A percentile compares a stretch with the other conserved stretches of the same genome.
These are phyloP conservation scores for Apostichopus californicus DNA, from an alignment of 35 echinoderm and acorn worm genomes.

Conservation along the genomic window DNA sequence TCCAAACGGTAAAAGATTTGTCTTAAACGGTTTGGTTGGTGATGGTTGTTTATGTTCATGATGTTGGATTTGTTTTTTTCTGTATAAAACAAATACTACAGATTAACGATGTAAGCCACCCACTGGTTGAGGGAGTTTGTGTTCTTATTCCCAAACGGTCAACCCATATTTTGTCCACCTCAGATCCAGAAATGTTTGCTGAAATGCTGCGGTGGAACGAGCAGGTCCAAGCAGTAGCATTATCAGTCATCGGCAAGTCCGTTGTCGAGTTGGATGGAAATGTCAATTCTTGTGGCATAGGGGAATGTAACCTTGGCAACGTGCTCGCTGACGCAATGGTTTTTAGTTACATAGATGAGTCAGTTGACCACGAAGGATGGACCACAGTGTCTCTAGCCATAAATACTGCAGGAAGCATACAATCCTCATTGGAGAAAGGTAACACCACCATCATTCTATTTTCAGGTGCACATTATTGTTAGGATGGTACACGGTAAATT, in stretches of 20 bases:
- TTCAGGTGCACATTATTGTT: no score
- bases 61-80: no score
- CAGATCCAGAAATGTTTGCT: conserved; percentile 56
- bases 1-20: no score
- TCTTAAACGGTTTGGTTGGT: no score
- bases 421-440: conserved; percentile 48
- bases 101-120: no score
- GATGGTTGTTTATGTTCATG: no score
- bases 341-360: conserved; percentile 16
- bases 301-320: conserved; percentile 76
- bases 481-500: no score
- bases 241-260: conserved; percentile 56
- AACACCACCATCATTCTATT: neutral
- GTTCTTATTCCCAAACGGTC: no score
- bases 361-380: conserved; percentile 38
- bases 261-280: conserved; percentile 37
- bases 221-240: conserved; percentile 31
- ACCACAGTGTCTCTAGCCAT: conserved; percentile 57
- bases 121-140: no score
- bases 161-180: no score
- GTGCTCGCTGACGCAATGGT: conserved; percentile 63
- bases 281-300: conserved; percentile 11
- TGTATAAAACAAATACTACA: no score
- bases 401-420: conserved; percentile 58
- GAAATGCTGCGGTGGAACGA: conserved; percentile 62